Evolutionary conservation across 2,113 vertebrate species (phyloP).

Genomic region (Phalacrocorax pelagicus): DNA sequence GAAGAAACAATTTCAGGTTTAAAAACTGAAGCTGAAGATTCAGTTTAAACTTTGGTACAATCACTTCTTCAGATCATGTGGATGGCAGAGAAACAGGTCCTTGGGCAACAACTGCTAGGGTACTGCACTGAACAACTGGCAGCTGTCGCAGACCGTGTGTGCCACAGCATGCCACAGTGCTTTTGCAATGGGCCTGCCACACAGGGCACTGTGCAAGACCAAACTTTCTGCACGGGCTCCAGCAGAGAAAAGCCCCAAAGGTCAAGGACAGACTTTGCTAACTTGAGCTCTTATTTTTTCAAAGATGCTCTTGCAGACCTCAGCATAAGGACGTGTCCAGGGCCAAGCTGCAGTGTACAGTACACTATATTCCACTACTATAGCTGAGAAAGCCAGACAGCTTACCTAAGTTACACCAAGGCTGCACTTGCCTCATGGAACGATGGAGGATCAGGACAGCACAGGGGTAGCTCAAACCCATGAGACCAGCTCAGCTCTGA

Average conservation of each 20-base stretch:
- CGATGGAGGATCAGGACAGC: background rate
- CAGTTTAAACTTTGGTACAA: background rate
- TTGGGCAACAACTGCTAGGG: background rate
- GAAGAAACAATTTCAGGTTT: background rate
- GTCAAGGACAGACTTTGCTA: background rate
- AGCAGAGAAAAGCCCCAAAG: background rate
- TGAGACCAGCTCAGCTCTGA: background rate
- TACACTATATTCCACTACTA: background rate
- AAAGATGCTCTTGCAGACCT: background rate
- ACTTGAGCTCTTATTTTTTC: background rate
- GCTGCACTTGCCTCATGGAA: background rate
- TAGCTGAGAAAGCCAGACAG: background rate
- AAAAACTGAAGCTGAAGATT: background rate
- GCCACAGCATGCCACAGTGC: background rate
- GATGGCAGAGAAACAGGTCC: background rate
- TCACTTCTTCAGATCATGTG: background rate
- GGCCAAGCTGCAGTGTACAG: background rate
- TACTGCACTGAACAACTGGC: background rate
- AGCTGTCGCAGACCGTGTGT: background rate
- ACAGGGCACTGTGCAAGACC: background rate
- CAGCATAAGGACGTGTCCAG: background rate
- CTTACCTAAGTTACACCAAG: background rate
- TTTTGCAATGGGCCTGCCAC: background rate
- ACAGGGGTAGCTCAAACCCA: background rate
- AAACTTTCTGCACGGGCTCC: background rate